Percentiles rank a stretch among this genome's conserved stretches.
These are phyloP conservation scores for Cinclus mexicanus DNA, from an alignment of 2,113 vertebrate genomes.

Conservation along the genomic window DNA sequence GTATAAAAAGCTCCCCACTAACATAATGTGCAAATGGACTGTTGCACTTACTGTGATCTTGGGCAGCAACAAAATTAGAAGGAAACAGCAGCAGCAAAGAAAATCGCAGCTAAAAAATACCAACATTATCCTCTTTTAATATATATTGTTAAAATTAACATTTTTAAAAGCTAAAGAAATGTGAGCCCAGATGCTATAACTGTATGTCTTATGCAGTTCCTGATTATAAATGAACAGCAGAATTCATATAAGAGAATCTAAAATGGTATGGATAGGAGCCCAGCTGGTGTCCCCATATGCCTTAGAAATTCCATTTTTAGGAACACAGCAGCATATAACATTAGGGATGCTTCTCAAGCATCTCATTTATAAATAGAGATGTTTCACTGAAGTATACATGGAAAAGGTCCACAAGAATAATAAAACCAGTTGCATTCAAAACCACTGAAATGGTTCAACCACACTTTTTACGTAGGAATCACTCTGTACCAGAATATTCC, in stretches of 20 bases:
- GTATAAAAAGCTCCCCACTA: neutral
- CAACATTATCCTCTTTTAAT: conserved; percentile 13
- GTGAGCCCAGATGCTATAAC: conserved; percentile 34
- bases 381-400: neutral
- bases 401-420: conserved; percentile 21
- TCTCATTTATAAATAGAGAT: conserved; percentile 30
- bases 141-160: conserved; percentile 49
- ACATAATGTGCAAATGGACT: conserved; percentile 10
- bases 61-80: conserved; percentile 32
- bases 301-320: conserved; percentile 59
- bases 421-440: neutral
- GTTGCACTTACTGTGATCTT: neutral
- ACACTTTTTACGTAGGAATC: neutral
- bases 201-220: conserved; percentile 47
- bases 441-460: neutral
- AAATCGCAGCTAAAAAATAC: conserved; percentile 39
- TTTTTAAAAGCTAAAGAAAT: conserved; percentile 38
- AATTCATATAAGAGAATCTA: conserved; percentile 31
- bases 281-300: conserved; percentile 69
- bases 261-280: conserved; percentile 48
- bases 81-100: neutral
- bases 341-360: neutral
- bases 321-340: conserved; percentile 15
- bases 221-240: conserved; percentile 30
- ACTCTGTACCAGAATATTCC: neutral